Percentiles rank a stretch among this genome's conserved stretches.
Conservation (phyloP, 64 coral and sea anemone genomes). For the Hydrozoanthus tunicans region DNA sequence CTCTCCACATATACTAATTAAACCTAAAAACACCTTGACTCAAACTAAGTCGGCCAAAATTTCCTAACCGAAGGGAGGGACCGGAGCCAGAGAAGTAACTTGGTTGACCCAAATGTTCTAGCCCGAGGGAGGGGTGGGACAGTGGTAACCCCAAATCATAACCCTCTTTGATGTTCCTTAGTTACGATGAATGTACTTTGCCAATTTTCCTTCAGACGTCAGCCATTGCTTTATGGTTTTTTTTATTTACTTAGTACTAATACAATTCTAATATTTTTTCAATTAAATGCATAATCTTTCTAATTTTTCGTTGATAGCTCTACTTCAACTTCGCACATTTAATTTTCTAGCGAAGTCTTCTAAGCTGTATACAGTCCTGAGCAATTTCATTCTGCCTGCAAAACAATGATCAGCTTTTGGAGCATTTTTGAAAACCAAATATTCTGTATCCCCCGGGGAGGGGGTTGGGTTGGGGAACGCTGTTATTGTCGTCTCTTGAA, state of each 20-base stretch:
- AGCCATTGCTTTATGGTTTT: neutral
- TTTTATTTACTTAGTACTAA: neutral
- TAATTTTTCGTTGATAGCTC: neutral
- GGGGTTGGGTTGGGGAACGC: neutral
- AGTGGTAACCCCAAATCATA: too few species aligned
- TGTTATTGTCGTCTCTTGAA: slow-evolving; percentile 33
- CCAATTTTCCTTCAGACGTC: neutral
- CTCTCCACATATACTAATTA: too few species aligned
- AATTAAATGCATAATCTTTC: neutral
- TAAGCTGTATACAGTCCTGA: neutral
- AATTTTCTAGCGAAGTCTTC: neutral
- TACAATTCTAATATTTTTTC: neutral
- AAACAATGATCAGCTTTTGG: neutral
- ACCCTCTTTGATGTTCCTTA: too few species aligned
- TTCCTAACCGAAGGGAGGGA: too few species aligned
- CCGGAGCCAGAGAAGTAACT: too few species aligned
- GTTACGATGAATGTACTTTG: neutral
- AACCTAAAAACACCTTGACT: too few species aligned
- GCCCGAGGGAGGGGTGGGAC: too few species aligned
- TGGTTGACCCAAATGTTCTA: too few species aligned
- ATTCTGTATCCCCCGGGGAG: neutral
- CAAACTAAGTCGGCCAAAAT: too few species aligned
- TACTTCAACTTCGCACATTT: neutral
- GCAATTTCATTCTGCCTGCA: neutral
- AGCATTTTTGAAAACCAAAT: neutral